Conservation (phyloP, 2,888 invertebrate genomes). For the Lasioglossum leucozonium region DNA sequence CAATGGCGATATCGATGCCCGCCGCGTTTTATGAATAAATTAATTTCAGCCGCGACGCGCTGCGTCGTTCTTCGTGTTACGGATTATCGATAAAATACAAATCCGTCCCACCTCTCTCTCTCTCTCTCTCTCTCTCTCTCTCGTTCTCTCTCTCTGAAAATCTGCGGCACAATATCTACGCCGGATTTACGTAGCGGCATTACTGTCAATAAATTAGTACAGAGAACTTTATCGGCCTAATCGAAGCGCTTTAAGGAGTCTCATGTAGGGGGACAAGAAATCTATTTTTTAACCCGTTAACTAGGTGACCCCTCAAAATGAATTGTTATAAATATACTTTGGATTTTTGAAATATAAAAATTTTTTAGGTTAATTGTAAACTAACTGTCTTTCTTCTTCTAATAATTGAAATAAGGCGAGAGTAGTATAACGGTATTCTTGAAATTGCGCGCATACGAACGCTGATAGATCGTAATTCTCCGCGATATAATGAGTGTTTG, state of each 20-base stretch:
- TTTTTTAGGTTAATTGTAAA: no score
- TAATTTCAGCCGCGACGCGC: constrained; percentile 5
- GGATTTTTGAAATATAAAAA: no score
- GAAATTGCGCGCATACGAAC: no score
- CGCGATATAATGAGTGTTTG: not conserved
- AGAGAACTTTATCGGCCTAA: not conserved
- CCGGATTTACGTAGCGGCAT: not conserved
- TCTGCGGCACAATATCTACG: not conserved
- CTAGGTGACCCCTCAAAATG: no score
- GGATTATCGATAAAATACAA: constrained; percentile 14
- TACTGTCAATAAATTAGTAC: not conserved
- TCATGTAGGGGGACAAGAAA: not conserved
- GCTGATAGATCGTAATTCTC: not conserved
- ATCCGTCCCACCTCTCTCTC: not conserved
- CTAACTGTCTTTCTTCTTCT: no score
- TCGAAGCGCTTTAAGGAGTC: not conserved
- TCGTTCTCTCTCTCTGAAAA: not conserved
- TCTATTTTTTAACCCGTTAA: not conserved
- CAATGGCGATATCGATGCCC: constrained; percentile 25
- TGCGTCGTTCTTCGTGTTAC: not conserved
- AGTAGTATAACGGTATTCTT: no score
- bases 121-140: not conserved
- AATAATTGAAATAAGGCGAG: no score
- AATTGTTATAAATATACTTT: no score
- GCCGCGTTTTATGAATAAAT: constrained; percentile 35